Conservation (phyloP, 2,888 invertebrate species). For the Spatulosminthurus flaviceps region DNA sequence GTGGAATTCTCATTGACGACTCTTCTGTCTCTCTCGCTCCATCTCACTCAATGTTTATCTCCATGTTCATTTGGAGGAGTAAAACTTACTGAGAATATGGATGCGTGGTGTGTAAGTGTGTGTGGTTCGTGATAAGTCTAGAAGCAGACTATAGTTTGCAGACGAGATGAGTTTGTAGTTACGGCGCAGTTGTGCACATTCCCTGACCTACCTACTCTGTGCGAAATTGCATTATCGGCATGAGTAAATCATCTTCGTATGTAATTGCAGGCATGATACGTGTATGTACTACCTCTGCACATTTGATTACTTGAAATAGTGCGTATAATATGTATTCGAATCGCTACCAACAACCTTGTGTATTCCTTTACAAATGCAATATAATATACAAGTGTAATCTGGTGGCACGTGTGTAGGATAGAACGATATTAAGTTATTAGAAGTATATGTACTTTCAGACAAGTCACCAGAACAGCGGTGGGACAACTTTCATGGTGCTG, state of each 20-base stretch:
- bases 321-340: background rate
- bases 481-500: no score
- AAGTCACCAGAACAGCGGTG: no score
- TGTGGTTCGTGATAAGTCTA: background rate
- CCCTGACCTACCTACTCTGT: slow-evolving; percentile 42
- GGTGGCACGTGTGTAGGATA: no score
- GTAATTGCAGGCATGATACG: no score
- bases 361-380: no score
- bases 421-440: no score
- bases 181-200: slow-evolving; percentile 48
- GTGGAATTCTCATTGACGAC: slow-evolving; percentile 48
- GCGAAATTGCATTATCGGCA: slow-evolving; percentile 31
- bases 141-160: background rate
- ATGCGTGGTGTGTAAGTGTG: background rate
- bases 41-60: background rate
- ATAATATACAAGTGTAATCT: no score
- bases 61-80: slow-evolving; percentile 4
- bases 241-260: slow-evolving; percentile 29
- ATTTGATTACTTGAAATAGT: background rate
- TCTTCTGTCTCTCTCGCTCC: slow-evolving; percentile 10
- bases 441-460: no score
- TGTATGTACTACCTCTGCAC: background rate
- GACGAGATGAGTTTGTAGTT: slow-evolving; percentile 25
- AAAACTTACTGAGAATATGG: background rate
- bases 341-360: no score